A percentile compares a stretch with the other conserved stretches of the same genome.
These are phyloP conservation scores for Amazonetta brasiliensis DNA, from an alignment of 2,797 vertebrate species.

Conservation along the genomic window DNA sequence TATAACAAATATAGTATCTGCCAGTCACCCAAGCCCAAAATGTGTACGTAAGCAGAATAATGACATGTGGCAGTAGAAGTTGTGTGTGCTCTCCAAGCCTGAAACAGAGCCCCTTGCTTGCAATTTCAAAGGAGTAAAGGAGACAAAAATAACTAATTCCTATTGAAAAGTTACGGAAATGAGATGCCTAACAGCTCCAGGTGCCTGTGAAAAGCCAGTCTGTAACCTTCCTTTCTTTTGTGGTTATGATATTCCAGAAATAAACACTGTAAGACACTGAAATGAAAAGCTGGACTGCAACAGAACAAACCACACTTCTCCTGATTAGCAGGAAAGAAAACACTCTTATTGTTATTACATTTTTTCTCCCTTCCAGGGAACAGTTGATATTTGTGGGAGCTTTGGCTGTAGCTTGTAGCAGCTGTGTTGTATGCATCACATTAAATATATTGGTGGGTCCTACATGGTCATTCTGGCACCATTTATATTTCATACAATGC, in stretches of 20 bases:
- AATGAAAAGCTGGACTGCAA: conserved; percentile 25
- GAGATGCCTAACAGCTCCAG: not conserved
- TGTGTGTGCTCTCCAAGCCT: not conserved
- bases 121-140: not conserved
- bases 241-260: not conserved
- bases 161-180: not conserved
- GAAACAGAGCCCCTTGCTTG: not conserved
- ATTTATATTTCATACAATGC: conserved; percentile 69
- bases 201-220: not conserved
- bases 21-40: not conserved
- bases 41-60: not conserved
- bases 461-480: conserved; percentile 57
- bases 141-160: conserved; percentile 3
- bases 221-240: not conserved
- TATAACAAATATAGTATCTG: not conserved
- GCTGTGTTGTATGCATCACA: conserved; percentile 36
- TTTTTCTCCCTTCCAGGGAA: conserved; percentile 32
- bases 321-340: not conserved
- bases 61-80: rapidly evolving
- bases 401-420: conserved; percentile 32
- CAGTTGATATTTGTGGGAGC: conserved; percentile 66
- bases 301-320: not conserved
- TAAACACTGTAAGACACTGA: not conserved
- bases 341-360: not conserved
- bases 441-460: conserved; percentile 66